Evolutionary conservation across 2,113 vertebrate genomes (phyloP).

Genomic region (Halichoerus grypus): DNA sequence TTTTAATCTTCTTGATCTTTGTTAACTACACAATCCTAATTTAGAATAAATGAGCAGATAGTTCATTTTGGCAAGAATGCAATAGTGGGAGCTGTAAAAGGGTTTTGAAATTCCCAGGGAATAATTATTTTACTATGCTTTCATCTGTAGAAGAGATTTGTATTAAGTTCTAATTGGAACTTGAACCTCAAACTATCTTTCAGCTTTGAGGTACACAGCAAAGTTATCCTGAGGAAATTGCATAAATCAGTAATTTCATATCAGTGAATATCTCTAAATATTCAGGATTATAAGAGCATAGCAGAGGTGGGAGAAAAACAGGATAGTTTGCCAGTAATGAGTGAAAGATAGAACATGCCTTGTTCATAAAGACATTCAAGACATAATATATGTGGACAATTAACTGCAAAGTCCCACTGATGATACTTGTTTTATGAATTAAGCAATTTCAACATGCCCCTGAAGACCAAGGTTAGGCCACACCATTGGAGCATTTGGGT

Average conservation of each 20-base stretch:
- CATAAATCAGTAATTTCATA: background rate
- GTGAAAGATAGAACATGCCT: background rate
- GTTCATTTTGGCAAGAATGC: constrained; percentile 63
- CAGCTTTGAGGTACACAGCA: background rate
- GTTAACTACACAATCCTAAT: constrained; percentile 59
- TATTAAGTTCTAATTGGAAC: constrained; percentile 15
- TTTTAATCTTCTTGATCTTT: constrained; percentile 61
- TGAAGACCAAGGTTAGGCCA: background rate
- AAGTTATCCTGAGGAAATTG: background rate
- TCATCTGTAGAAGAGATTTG: constrained; percentile 57
- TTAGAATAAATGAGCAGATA: constrained; percentile 65
- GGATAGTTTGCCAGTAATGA: background rate
- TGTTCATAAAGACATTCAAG: background rate
- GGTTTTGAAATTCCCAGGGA: constrained; percentile 23
- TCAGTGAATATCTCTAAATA: constrained; percentile 2
- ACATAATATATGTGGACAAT: background rate
- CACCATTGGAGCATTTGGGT: background rate
- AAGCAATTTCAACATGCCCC: background rate
- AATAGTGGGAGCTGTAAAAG: background rate
- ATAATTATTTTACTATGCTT: constrained; percentile 61
- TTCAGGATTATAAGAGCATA: background rate
- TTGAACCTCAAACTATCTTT: constrained; percentile 40
- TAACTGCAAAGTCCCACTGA: background rate
- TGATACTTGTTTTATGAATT: background rate
- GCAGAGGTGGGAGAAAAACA: background rate